Base-by-base conservation (phyloP, 2,888 invertebrate species). In the Julus scanicus region DNA sequence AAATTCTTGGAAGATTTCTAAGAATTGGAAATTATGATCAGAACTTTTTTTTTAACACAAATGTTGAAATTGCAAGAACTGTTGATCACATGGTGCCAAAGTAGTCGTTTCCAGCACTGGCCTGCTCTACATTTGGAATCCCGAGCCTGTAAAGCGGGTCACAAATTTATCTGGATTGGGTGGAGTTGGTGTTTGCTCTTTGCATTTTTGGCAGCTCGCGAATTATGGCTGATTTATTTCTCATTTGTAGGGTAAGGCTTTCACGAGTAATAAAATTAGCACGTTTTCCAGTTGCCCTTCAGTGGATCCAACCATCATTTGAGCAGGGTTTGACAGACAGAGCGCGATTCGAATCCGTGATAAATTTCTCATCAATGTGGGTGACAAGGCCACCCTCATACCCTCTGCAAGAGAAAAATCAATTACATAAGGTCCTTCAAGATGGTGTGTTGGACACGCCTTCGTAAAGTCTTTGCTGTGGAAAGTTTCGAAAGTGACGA, bases 211-310 rank as follows among this genome's bases (percentile, higher is more conserved):
- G 53, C 53, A 53, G 53, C 53, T 53, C 44, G 53, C 17, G 17
- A 53, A 13, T 53, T 53, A 53, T 53, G 15, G 53, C 53, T 53
- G 53, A 53, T 53, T 53, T 53, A 53, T 53, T 53, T 53, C 53
- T 53, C 53, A 53, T 53, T 17, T 53, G 17, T 17, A 17, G 53
- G 53, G 17, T 53, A 53, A 53, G 53, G 53, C 53, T 13, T 53
- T 53, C 53, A 17, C 15, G 17, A 53, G 53, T 53, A 53, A 53
- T 53, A 53, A 53, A 53, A 53, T 53, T 53, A 53, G 53, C 53
- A 53, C 53, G 53, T 53, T 53, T 53, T 53, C 53, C 53, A 53
- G 53, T 53, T 53, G 53, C 53, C 53, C 53, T 53, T 53, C 53
- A 53, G 17, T 53, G 53, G 53, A 53, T 53, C 53, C 53, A 53